Percentiles rank a stretch among this genome's conserved stretches.
Conservation (phyloP, 2,888 invertebrate species). For the Drosophila differens region DNA sequence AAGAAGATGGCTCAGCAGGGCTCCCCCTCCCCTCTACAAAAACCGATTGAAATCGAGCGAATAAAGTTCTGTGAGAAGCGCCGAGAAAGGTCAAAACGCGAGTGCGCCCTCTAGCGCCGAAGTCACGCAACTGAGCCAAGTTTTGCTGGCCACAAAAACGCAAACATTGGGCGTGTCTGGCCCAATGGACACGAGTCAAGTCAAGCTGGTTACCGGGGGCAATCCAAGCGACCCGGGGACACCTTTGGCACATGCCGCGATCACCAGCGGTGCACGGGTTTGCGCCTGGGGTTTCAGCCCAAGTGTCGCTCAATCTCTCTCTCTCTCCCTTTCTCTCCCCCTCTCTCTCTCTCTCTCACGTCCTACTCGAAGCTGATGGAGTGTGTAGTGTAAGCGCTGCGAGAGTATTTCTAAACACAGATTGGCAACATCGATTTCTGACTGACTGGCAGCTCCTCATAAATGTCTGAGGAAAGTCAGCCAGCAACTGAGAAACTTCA, state of each 20-base stretch:
- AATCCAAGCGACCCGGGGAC: conserved; percentile 35
- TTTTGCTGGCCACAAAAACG: conserved; percentile 23
- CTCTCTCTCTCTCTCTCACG: background rate
- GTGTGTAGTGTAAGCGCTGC: conserved; percentile 7
- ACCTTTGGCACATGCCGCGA: conserved; percentile 77
- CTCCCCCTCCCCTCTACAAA: background rate
- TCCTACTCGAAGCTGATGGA: background rate
- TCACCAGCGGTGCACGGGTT: conserved; percentile 72
- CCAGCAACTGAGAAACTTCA: background rate
- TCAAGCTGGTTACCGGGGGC: conserved; percentile 27
- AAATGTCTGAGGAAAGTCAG: background rate
- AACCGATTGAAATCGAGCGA: conserved; percentile 15
- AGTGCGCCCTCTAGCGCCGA: conserved; percentile 25
- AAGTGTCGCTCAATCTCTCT: conserved; percentile 52
- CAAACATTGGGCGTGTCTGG: conserved; percentile 38
- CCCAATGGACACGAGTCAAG: conserved; percentile 43
- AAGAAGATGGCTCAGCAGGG: conserved; percentile 50
- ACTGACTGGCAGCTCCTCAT: background rate
- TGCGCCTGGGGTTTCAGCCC: conserved; percentile 71
- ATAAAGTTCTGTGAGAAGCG: conserved; percentile 25
- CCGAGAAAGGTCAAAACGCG: conserved; percentile 44
- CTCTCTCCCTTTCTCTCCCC: background rate
- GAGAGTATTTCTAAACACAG: conserved; percentile 36
- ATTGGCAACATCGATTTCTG: conserved; percentile 14
- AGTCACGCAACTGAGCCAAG: conserved; percentile 28